phyloP scores from a whole-genome alignment of 2,888 invertebrate genomes.

The Andrena praecox region DNA sequence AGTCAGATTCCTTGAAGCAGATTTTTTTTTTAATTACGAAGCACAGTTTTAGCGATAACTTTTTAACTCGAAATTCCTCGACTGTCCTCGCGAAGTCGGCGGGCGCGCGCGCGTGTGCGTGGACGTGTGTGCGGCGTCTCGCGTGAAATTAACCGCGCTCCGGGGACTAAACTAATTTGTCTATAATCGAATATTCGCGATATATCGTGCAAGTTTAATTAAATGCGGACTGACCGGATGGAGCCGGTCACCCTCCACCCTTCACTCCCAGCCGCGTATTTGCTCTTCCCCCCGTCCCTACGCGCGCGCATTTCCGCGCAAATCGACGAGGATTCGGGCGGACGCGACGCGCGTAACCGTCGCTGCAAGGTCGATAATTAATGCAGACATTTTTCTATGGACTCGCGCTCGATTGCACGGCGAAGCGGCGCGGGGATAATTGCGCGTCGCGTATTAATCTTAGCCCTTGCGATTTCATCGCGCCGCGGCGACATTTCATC shows the following conservation, averaged over 20 bases:
- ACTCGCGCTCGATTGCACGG: slow-evolving; percentile 39
- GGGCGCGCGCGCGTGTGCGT: slow-evolving; percentile 30
- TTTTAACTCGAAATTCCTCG: slow-evolving; percentile 20
- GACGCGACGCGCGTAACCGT: slow-evolving; percentile 58
- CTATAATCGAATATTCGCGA: slow-evolving; percentile 76
- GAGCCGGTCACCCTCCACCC: slow-evolving; percentile 30
- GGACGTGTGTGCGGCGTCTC: slow-evolving; percentile 56
- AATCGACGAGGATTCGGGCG: slow-evolving; percentile 31
- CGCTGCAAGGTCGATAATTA: slow-evolving; percentile 68
- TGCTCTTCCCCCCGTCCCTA: slow-evolving; percentile 44
- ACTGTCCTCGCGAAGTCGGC: slow-evolving; percentile 32
- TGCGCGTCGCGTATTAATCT: slow-evolving; percentile 48
- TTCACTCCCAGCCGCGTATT: slow-evolving; percentile 42
- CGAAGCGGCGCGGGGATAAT: slow-evolving; percentile 49
- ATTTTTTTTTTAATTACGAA: too few relatives aligned
- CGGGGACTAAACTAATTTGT: slow-evolving; percentile 76
- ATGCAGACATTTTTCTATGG: slow-evolving; percentile 59
- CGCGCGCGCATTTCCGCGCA: slow-evolving; percentile 9
- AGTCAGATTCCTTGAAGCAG: too few relatives aligned
- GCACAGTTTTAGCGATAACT: not conserved
- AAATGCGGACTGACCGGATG: slow-evolving; percentile 75
- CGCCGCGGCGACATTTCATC: slow-evolving; percentile 19
- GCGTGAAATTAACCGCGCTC: slow-evolving; percentile 74
- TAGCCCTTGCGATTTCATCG: slow-evolving; percentile 27
- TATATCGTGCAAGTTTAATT: slow-evolving; percentile 76